phyloP scores from a whole-genome alignment of 2,888 invertebrate species.

The Coremacera marginata region DNA sequence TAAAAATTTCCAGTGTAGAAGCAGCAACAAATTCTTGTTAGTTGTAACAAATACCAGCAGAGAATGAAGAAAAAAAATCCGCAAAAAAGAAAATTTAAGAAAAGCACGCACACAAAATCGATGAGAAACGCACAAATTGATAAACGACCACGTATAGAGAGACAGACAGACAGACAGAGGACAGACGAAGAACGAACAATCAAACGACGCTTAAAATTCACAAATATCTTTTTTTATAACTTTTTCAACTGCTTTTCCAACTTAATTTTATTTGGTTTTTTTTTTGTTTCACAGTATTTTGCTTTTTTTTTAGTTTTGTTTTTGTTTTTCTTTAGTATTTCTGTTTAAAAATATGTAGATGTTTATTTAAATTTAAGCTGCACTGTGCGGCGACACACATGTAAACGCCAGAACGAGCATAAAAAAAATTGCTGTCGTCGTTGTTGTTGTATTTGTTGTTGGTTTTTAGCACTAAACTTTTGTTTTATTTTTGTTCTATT shows the following conservation, averaged over 20 bases:
- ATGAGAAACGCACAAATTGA: background rate
- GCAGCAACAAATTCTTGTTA: background rate
- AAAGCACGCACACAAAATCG: background rate
- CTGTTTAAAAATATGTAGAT: background rate
- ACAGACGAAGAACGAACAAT: background rate
- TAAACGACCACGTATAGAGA: background rate
- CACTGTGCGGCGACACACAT: background rate
- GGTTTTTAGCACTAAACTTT: conserved; percentile 20
- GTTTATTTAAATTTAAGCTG: conserved; percentile 7
- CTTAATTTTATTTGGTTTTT: conserved; percentile 8
- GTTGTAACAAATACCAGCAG: background rate
- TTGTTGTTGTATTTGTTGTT: background rate
- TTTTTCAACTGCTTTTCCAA: background rate
- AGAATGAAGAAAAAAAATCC: background rate
- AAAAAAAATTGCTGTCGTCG: conserved; percentile 1
- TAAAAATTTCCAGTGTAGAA: background rate
- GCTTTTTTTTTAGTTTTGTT: background rate
- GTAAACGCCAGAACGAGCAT: background rate
- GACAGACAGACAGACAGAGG: background rate
- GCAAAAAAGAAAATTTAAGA: background rate
- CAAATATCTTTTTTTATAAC: background rate
- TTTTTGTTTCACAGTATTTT: background rate
- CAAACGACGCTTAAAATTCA: conserved; percentile 9
- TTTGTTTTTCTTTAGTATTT: conserved; percentile 1
- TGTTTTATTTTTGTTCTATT: background rate